Conservation (phyloP, 2,113 vertebrate genomes). For the Zeus faber region DNA sequence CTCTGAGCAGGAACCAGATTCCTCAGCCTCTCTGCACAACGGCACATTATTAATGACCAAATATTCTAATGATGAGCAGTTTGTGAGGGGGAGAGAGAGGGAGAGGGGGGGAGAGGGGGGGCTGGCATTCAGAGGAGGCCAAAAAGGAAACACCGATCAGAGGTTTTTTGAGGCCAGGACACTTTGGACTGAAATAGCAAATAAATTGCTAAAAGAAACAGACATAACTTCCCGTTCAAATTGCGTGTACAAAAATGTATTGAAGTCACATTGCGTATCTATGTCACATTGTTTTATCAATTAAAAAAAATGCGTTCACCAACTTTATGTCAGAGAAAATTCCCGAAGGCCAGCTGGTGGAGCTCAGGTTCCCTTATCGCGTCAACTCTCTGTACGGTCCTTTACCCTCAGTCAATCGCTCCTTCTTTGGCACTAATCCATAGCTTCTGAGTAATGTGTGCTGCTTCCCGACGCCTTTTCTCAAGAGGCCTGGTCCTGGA, state of each 20-base stretch:
- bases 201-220: no score
- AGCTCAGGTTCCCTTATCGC: no score
- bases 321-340: no score
- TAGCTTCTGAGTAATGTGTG: not conserved
- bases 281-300: no score
- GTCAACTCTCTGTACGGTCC: no score
- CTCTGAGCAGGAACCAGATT: slow-evolving; percentile 66
- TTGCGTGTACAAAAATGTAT: not conserved
- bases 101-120: not conserved
- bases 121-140: not conserved
- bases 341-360: no score
- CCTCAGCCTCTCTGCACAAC: slow-evolving; percentile 38
- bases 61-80: slow-evolving; percentile 32
- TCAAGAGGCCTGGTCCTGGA: not conserved
- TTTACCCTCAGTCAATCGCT: not conserved
- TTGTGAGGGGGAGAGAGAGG: not conserved
- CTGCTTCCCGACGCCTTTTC: not conserved
- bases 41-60: slow-evolving; percentile 66
- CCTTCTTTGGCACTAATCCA: not conserved
- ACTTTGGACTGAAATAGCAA: not conserved
- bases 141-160: not conserved
- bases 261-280: no score
- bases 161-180: not conserved
- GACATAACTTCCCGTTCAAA: no score
- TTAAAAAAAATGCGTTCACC: no score